These are phyloP conservation scores for Dugesia japonica DNA, from an alignment of 2,888 invertebrate genomes.

Conservation along the genomic window DNA sequence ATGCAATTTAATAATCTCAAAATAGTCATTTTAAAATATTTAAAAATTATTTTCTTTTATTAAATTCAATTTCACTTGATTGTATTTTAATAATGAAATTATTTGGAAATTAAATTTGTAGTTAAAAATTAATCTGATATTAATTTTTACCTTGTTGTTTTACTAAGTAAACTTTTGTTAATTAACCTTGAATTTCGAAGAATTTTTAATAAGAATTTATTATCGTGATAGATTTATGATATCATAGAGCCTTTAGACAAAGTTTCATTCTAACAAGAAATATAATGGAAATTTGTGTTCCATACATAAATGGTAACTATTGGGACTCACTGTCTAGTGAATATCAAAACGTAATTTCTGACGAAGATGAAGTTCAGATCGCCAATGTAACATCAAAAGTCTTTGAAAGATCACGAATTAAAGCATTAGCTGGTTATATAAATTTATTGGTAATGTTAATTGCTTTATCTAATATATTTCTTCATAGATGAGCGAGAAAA, in stretches of 20 bases:
- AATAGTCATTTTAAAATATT: too few relatives aligned
- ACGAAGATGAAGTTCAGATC: background rate
- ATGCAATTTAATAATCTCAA: too few relatives aligned
- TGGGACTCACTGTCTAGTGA: background rate
- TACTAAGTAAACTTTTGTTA: too few relatives aligned
- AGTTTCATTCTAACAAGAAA: background rate
- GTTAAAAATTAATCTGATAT: too few relatives aligned
- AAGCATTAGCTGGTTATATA: background rate
- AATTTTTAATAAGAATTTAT: background rate
- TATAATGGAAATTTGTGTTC: background rate
- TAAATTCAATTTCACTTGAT: too few relatives aligned
- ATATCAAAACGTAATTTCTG: background rate
- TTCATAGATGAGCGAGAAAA: conserved; percentile 86
- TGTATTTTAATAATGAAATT: too few relatives aligned
- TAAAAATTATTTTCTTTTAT: too few relatives aligned
- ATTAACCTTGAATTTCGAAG: background rate
- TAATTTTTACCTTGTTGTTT: too few relatives aligned
- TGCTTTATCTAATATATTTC: background rate
- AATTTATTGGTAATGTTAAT: background rate
- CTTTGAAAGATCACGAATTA: background rate
- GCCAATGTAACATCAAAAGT: background rate
- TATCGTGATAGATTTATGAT: background rate
- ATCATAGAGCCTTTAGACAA: background rate
- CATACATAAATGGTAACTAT: background rate
- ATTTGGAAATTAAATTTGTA: too few relatives aligned